Percentiles rank a stretch among this genome's conserved stretches.
Evolutionary conservation across 2,888 invertebrate species (phyloP).

Genomic region (Lasius fuliginosus): DNA sequence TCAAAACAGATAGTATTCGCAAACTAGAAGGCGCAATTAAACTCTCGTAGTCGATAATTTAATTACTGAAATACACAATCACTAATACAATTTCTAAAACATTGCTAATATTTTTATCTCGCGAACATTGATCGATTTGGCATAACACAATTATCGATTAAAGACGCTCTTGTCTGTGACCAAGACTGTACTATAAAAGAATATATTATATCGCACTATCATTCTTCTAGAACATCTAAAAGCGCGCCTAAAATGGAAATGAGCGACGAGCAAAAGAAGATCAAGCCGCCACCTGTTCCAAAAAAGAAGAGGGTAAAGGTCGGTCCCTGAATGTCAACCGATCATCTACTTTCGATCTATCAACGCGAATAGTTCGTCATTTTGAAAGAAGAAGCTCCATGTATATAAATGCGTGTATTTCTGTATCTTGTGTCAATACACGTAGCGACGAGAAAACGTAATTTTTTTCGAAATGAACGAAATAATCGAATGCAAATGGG

Average conservation of each 20-base stretch:
- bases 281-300: conserved; percentile 51
- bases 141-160: not conserved
- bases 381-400: not conserved
- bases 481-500: conserved; percentile 2
- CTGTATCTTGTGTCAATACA: conserved; percentile 69
- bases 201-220: not conserved
- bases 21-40: not conserved
- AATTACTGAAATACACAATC: not conserved
- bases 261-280: not conserved
- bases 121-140: not conserved
- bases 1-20: not conserved
- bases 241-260: not conserved
- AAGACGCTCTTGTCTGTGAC: not conserved
- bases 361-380: not conserved
- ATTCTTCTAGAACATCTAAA: conserved; percentile 22
- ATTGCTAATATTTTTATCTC: not conserved
- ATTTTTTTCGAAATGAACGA: conserved; percentile 60
- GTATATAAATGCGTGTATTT: conserved; percentile 37
- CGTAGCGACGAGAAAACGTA: conserved; percentile 55
- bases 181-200: not conserved
- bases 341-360: not conserved
- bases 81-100: not conserved
- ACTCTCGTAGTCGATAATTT: not conserved
- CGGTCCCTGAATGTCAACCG: not conserved
- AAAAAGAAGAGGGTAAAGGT: conserved; percentile 37